phyloP scores from a whole-genome alignment of 2,888 invertebrate species.

The Hipparchia sbordonii region DNA sequence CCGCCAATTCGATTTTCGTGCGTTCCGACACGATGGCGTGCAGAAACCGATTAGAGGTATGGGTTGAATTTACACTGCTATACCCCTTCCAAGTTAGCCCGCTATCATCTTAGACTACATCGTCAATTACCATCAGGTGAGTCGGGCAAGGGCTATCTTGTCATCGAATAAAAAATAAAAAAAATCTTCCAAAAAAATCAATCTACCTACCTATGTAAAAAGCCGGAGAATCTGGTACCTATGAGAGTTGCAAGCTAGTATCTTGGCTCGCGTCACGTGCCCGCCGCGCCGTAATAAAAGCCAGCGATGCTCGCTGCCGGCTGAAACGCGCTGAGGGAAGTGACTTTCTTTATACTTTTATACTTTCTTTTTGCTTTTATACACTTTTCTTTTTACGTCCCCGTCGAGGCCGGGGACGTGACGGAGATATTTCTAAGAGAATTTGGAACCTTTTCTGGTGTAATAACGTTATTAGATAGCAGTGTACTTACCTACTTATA shows the following conservation, averaged over 20 bases:
- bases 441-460: slow-evolving; percentile 41
- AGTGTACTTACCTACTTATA: neutral
- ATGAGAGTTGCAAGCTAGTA: slow-evolving; percentile 57
- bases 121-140: too few relatives aligned
- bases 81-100: too few relatives aligned
- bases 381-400: slow-evolving; percentile 63
- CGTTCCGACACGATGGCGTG: too few relatives aligned
- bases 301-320: slow-evolving; percentile 49
- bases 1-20: too few relatives aligned
- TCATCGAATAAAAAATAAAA: too few relatives aligned
- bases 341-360: slow-evolving; percentile 67
- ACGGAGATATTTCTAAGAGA: slow-evolving; percentile 49
- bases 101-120: too few relatives aligned
- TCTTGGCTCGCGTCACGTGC: slow-evolving; percentile 71
- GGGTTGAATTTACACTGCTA: too few relatives aligned
- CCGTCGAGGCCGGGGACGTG: slow-evolving; percentile 62
- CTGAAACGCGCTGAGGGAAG: slow-evolving; percentile 64
- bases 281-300: slow-evolving; percentile 65
- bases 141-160: too few relatives aligned
- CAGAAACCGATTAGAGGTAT: too few relatives aligned
- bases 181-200: too few relatives aligned
- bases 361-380: slow-evolving; percentile 68
- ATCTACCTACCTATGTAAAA: too few relatives aligned
- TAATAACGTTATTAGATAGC: slow-evolving; percentile 29
- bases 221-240: slow-evolving; percentile 36